Evolutionary conservation across 2,797 vertebrate species (phyloP), one percentile per base, ranked within the genome.

Genomic region (Dendrocincla fuliginosa): DNA sequence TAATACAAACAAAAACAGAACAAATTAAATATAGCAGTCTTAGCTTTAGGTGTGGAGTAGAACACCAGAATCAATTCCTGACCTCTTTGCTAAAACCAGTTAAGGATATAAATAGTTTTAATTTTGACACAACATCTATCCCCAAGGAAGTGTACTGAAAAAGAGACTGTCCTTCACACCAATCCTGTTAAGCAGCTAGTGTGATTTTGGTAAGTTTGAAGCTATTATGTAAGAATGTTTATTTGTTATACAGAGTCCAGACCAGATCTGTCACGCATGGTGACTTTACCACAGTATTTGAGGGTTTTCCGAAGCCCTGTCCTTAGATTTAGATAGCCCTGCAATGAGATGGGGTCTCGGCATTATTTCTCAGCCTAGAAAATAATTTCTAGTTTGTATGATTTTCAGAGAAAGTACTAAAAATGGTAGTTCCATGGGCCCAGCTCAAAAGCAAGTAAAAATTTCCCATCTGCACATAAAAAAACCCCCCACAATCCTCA

Each of bases 71-170:
- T 82, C 28, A 69, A 65, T 44, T 75, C 44, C 86, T 77, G 74
- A 92, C 80, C 80, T 82, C 59, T 90, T 87, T 89, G 86, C 74
- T 94, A 86, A 96, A 95, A 84, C 41, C 56, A 73, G 50, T 23
- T 49, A 86, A 81, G 25, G 33, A 79, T 67, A 89, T 25, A 93
- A 95, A 84, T 69, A 95, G 53, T 42, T 73, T 17, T 77, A 93
- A 59, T 73, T 90, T 74, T 84, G 67, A 92, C 83, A 56, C 8
- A 73, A 63, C 74, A 95, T 64, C 67, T 88, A 30, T 69, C 55
- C 70, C 59, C 49, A 41, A 79, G 47, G 76, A 94, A 84, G 52
- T 1, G 4, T 69, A 59, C 56, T 77, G 78, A 89, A 86, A 78
- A 86, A 84, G 46, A 79, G 39, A 59, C 75, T 76, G 91, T 67